Conservation (phyloP, 2,888 invertebrate genomes). For the Drosophila antonietae region DNA sequence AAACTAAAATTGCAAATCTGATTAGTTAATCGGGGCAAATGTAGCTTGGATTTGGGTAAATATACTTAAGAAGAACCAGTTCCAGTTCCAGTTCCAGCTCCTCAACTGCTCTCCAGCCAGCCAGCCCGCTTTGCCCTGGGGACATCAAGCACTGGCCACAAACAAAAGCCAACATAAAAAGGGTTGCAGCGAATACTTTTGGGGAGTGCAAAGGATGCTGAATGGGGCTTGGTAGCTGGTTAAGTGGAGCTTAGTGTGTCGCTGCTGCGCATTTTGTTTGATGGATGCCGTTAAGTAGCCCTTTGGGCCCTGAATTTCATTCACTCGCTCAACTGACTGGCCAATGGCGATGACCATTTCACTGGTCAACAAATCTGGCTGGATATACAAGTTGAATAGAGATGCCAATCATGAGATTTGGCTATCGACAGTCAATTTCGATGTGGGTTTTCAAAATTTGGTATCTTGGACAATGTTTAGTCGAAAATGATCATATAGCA, state of each 20-base stretch:
- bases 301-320: slow-evolving; percentile 29
- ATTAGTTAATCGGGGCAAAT: slow-evolving; percentile 10
- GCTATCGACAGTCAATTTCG: not conserved
- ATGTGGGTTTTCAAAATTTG: no score
- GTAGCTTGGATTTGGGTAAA: not conserved
- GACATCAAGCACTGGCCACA: slow-evolving; percentile 16
- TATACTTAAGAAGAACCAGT: slow-evolving; percentile 7
- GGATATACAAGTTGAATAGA: not conserved
- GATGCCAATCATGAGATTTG: not conserved
- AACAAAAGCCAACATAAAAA: slow-evolving; percentile 18
- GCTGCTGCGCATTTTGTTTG: slow-evolving; percentile 51
- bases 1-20: slow-evolving; percentile 50
- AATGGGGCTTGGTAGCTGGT: slow-evolving; percentile 2
- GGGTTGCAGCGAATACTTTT: slow-evolving; percentile 20
- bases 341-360: not conserved
- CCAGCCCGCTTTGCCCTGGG: slow-evolving; percentile 9
- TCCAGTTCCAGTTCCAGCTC: not conserved
- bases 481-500: no score
- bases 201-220: not conserved
- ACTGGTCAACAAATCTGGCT: not conserved
- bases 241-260: slow-evolving; percentile 23
- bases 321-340: slow-evolving; percentile 42
- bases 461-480: no score
- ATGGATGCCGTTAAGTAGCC: slow-evolving; percentile 45
- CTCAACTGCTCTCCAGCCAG: not conserved